phyloP scores from a whole-genome alignment of 2,888 invertebrate genomes.

The Hetaerina titia region DNA sequence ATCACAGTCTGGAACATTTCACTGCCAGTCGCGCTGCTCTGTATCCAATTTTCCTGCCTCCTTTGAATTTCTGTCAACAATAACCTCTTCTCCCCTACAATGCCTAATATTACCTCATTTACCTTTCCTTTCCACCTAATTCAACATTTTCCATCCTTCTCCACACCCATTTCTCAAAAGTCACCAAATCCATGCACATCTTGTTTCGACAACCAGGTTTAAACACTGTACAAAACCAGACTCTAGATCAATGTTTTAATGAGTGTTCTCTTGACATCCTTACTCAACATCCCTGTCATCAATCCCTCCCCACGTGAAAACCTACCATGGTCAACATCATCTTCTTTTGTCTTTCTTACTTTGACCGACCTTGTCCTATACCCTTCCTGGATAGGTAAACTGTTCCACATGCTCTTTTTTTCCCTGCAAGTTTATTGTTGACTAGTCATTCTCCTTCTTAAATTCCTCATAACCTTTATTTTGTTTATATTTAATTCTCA shows the following conservation, averaged over 20 bases:
- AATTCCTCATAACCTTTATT: neutral
- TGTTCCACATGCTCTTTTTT: neutral
- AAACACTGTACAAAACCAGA: too few species aligned
- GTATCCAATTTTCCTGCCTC: too few species aligned
- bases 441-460: neutral
- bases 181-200: too few species aligned
- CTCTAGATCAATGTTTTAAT: too few species aligned
- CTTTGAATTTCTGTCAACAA: too few species aligned
- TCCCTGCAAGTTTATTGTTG: neutral
- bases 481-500: neutral
- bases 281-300: neutral
- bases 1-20: too few species aligned
- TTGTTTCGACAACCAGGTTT: too few species aligned
- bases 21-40: too few species aligned
- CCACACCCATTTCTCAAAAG: neutral
- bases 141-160: neutral
- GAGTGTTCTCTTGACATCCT: neutral
- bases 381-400: neutral
- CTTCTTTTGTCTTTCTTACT: neutral
- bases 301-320: neutral
- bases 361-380: neutral
- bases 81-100: too few species aligned
- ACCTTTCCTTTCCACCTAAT: neutral
- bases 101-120: neutral
- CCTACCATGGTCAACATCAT: neutral